Evolutionary conservation across 1,140 invertebrate species (phyloP).

Genomic region (Bombus pascuorum): DNA sequence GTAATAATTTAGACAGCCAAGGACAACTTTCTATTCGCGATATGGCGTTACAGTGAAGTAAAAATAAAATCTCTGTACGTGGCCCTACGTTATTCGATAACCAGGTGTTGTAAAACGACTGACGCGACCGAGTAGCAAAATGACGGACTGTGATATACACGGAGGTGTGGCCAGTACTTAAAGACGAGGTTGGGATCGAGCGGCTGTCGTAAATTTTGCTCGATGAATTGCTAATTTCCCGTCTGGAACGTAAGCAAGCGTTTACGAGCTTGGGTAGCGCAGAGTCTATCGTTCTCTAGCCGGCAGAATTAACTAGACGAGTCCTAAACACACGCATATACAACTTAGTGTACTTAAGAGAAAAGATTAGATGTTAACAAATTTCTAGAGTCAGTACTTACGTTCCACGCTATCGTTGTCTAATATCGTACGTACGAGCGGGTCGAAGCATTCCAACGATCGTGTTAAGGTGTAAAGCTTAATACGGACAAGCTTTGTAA

Average conservation of each 20-base stretch:
- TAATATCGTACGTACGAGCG: constrained; percentile 63
- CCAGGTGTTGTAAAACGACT: not conserved
- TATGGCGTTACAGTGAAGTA: no score
- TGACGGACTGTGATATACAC: constrained; percentile 54
- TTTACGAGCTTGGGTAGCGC: constrained; percentile 44
- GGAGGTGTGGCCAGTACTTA: constrained; percentile 64
- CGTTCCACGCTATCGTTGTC: constrained; percentile 71
- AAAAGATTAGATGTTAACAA: constrained; percentile 65
- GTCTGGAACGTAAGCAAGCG: not conserved
- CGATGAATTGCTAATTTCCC: not conserved
- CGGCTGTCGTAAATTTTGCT: constrained; percentile 38
- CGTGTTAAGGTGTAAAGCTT: not conserved
- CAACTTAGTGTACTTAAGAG: constrained; percentile 69
- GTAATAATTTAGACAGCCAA: no score
- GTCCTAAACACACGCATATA: constrained; percentile 31
- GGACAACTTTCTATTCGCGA: no score
- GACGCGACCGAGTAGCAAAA: not conserved
- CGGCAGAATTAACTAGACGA: constrained; percentile 15
- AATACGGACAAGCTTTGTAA: not conserved
- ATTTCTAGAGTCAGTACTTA: constrained; percentile 55
- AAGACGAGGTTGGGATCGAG: constrained; percentile 8
- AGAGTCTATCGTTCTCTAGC: constrained; percentile 42
- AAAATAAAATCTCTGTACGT: no score
- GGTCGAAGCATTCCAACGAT: constrained; percentile 42
- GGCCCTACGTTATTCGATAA: not conserved